These are phyloP conservation scores for Thalassarche chlororhynchos DNA, from an alignment of 2,113 vertebrate species.

Conservation along the genomic window DNA sequence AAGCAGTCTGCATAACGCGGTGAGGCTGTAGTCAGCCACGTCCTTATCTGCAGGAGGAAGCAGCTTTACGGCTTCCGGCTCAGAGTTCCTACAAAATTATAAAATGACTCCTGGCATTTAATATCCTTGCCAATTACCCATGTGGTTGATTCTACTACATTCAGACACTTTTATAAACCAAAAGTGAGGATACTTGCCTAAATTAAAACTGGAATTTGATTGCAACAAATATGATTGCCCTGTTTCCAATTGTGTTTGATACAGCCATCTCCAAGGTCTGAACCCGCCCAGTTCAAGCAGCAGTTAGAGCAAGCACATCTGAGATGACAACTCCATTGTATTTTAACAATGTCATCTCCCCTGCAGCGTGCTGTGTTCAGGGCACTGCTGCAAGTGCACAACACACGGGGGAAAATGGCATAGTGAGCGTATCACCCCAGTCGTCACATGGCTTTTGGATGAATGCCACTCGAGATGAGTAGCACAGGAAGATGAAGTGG, in stretches of 20 bases:
- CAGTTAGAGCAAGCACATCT: not conserved
- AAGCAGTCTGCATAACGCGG: accelerated
- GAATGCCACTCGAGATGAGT: not conserved
- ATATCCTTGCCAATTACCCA: not conserved
- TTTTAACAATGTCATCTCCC: not conserved
- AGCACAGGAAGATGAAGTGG: not conserved
- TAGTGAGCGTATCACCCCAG: accelerated
- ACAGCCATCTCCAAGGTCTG: not conserved
- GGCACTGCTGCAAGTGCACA: not conserved
- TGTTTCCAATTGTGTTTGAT: not conserved
- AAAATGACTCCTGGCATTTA: not conserved
- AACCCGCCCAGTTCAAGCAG: not conserved
- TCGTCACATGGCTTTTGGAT: not conserved
- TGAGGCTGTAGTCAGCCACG: not conserved
- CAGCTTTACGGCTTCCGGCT: not conserved
- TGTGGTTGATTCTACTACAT: not conserved
- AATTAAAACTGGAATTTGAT: not conserved
- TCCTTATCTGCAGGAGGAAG: not conserved
- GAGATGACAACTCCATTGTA: not conserved
- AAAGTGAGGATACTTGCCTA: not conserved
- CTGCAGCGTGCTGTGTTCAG: not conserved
- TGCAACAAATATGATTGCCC: not conserved
- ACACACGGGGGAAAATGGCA: not conserved
- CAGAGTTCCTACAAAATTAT: not conserved
- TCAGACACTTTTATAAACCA: not conserved